A percentile compares a stretch with the other conserved stretches of the same genome.
phyloP scores from a whole-genome alignment of 2,888 invertebrate species.

The Nephrotoma appendiculata region DNA sequence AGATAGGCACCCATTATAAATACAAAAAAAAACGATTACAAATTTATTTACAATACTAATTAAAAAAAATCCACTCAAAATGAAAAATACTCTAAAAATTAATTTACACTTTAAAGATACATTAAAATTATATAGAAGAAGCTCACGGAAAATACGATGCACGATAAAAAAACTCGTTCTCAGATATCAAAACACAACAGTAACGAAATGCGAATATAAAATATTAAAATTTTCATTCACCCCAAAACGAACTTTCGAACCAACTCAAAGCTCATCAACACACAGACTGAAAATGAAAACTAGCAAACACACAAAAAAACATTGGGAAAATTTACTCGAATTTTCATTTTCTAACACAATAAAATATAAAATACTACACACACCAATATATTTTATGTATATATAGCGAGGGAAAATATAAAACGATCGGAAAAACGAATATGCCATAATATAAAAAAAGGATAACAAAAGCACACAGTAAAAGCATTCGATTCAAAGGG shows the following conservation, averaged over 20 bases:
- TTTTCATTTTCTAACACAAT: neutral
- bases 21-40: neutral
- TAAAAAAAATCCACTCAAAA: neutral
- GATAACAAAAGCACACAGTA: neutral
- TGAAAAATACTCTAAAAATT: neutral
- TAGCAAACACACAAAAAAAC: neutral
- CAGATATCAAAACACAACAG: neutral
- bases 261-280: neutral
- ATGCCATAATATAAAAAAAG: neutral
- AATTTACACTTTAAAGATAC: neutral
- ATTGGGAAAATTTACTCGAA: neutral
- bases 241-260: neutral
- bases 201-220: neutral
- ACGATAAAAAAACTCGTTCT: neutral
- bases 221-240: neutral
- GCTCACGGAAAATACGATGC: neutral
- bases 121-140: too few relatives aligned
- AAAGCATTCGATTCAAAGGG: neutral
- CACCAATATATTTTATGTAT: neutral
- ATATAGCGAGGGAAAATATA: neutral
- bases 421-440: neutral
- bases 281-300: neutral
- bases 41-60: neutral
- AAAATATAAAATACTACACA: neutral
- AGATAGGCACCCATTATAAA: neutral